A percentile compares a stretch with the other conserved stretches of the same genome.
Evolutionary conservation across 2,797 vertebrate genomes (phyloP).

Genomic region (Acomys russatus): DNA sequence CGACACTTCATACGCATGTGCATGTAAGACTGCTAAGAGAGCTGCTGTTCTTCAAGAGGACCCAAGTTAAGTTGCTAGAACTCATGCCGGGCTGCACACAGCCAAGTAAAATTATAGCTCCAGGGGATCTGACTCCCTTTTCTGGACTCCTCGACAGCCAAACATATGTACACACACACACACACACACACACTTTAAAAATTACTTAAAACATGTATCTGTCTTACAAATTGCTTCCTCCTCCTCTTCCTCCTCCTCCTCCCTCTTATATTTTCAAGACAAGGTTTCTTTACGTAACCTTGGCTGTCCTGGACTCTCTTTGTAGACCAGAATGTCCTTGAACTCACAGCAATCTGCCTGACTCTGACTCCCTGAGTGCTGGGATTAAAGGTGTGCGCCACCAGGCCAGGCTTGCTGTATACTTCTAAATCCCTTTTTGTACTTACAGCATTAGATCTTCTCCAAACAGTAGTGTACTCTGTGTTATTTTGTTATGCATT

Average conservation of each 20-base stretch:
- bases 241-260: too few species aligned
- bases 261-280: too few species aligned
- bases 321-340: too few species aligned
- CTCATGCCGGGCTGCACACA: neutral
- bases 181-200: neutral
- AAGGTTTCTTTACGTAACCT: too few species aligned
- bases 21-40: neutral
- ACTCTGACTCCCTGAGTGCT: too few species aligned
- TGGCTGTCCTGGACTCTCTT: too few species aligned
- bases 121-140: neutral
- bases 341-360: too few species aligned
- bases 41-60: neutral
- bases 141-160: neutral
- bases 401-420: neutral
- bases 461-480: neutral
- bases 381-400: too few species aligned
- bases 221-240: constrained; percentile 33
- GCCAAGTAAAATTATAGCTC: neutral
- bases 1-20: neutral
- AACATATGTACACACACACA: neutral
- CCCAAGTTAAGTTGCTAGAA: neutral
- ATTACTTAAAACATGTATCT: neutral
- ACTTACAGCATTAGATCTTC: neutral
- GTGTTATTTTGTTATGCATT: neutral
- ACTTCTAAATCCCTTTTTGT: constrained; percentile 4